phyloP scores from a whole-genome alignment of 2,797 vertebrate genomes.

The Artibeus jamaicensis region DNA sequence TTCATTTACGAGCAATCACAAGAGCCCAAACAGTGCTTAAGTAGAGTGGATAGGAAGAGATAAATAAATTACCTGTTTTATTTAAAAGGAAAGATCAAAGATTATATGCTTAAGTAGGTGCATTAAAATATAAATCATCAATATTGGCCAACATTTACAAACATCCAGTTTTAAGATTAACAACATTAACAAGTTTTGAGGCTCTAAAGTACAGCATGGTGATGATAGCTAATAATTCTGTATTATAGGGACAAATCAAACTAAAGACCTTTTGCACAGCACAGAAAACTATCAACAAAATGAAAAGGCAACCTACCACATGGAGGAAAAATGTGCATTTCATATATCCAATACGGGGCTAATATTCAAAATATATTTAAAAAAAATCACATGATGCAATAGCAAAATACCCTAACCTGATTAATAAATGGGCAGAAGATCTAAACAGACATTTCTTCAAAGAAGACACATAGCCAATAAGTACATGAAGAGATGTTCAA shows the following conservation, averaged over 20 bases:
- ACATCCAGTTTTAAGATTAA: not conserved
- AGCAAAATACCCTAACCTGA: not conserved
- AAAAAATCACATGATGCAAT: not conserved
- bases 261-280: not conserved
- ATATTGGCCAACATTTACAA: not conserved
- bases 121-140: constrained; percentile 8
- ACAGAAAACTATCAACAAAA: not conserved
- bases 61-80: constrained; percentile 23
- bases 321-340: not conserved
- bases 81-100: constrained; percentile 55
- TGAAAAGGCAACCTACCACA: not conserved
- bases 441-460: not conserved
- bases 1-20: constrained; percentile 68
- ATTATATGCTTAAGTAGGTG: constrained; percentile 29
- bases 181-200: not conserved
- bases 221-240: not conserved
- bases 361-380: not conserved
- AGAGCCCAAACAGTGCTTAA: constrained; percentile 46
- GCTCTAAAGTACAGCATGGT: not conserved
- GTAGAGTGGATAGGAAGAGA: not conserved
- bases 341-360: not conserved
- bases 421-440: not conserved
- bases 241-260: not conserved
- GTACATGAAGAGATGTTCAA: not conserved
- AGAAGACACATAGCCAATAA: not conserved